Base-by-base conservation (phyloP, 2,888 invertebrate species). In the Lamellibrachia columna region DNA sequence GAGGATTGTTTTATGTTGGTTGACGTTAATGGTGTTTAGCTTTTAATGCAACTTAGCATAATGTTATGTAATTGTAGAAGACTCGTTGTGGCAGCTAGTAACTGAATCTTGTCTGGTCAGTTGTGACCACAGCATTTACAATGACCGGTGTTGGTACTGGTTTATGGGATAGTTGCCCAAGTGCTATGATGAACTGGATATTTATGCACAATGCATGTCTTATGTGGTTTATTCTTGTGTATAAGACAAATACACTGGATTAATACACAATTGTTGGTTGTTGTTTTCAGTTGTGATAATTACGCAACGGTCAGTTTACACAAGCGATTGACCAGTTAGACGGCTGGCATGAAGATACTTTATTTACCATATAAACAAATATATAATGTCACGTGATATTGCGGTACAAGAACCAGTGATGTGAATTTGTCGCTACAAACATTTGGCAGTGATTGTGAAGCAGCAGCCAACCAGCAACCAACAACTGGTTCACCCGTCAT, bases 191-290 rank as follows among this genome's bases (percentile, higher is more conserved):
- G n/a, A 75, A 75, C 40, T 40, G 40, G 22, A n/a, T 75, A 75
- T 75, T 75, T 75, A 75, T 75, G 75, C 75, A 22, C 75, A 75
- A 75, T 75, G n/a, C 75, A 75, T 75, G 75, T 75, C 40, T 75
- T 75, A 75, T 15, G 75, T 75, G 75, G 75, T 75, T 75, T 75
- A n/a, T 75, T 75, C 75, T 75, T 75, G 75, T 75, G 75, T 75
- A 22, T 15, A 75, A 22, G 22, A 22, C 75, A 75, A 75, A 75
- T 75, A 75, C 75, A 75, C 22, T 75, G 75, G 75, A 22, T 75
- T 75, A 75, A 75, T 75, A 75, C 75, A 75, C 22, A 6, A 15
- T n/a, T 75, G 75, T 75, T 75, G 22, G 4, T 75, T 75, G 75
- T 75, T 75, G 22, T 75, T 75, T 11, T 15, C n/a, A 40, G 40